Base-by-base conservation (phyloP, 2,888 invertebrate species). In the Drosophila niveifrons region DNA sequence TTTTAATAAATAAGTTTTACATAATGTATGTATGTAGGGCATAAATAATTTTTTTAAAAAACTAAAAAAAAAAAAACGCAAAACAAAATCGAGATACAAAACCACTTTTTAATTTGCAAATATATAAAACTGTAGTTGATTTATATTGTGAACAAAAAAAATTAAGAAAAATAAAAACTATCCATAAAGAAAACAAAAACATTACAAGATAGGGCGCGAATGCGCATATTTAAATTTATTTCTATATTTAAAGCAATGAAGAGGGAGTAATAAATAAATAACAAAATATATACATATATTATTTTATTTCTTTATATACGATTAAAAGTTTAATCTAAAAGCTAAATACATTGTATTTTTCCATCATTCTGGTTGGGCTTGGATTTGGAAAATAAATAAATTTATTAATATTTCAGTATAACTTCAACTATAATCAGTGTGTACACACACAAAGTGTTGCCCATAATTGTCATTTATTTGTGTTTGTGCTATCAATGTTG, bases 91-190 rank as follows among this genome's bases (percentile, higher is more conserved):
- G 23, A 23, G 34, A 34, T n/a, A 36, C n/a, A 6, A 34, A 34
- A 36, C 36, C 78, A 73, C 61, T 71, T 78, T 74, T 78, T 66
- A 74, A 74, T 66, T 58, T 62, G 74, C 76, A 71, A 77, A 41
- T 44, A n/a, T 46, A 62, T 61, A 44, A 56, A 59, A 18, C 10
- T 63, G 46, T 62, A 75, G 66, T 74, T 66, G 56, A 46, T 56
- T 59, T 59, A 70, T 58, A 58, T 44, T 44, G 47, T 59, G 58
- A 55, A 31, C 43, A 50, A 18, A 51, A 34, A 41, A 43, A 41
- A 34, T 18, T 29, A 43, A 44, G 6, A 63, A 52, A 3, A 56
- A 53, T 48, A 46, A 23, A 47, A 53, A 36, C 36, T 3, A 59
- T 58, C 48, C 57, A 63, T 58, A 57, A 64, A 65, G 6, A 50